Evolutionary conservation across 2,888 invertebrate genomes (phyloP).

Genomic region (Arctia plantaginis): DNA sequence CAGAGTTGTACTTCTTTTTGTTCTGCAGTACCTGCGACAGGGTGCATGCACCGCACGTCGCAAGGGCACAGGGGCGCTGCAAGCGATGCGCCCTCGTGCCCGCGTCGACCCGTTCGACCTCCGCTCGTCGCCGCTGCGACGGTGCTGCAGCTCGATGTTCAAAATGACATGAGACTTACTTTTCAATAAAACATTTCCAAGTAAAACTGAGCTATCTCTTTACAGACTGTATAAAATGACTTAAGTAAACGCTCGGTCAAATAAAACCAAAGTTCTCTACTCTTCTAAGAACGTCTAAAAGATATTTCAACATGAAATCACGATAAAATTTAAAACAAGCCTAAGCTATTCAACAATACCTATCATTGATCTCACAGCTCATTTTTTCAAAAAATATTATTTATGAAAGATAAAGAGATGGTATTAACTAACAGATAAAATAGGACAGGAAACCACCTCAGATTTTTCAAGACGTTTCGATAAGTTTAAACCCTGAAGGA

Average conservation of each 20-base stretch:
- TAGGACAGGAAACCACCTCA: not conserved
- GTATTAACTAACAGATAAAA: too few relatives aligned
- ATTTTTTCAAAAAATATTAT: too few relatives aligned
- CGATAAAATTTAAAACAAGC: not conserved
- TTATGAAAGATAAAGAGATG: too few relatives aligned
- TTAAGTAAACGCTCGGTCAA: not conserved
- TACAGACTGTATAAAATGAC: not conserved
- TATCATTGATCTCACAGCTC: too few relatives aligned
- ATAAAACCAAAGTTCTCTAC: not conserved
- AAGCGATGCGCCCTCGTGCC: slow-evolving; percentile 63
- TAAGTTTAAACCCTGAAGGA: not conserved
- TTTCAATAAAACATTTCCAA: slow-evolving; percentile 20
- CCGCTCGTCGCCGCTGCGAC: slow-evolving; percentile 65
- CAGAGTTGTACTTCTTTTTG: slow-evolving; percentile 28
- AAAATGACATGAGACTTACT: slow-evolving; percentile 22
- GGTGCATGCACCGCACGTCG: slow-evolving; percentile 76
- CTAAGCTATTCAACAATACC: not conserved
- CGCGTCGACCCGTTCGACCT: slow-evolving; percentile 47
- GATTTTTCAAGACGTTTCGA: not conserved
- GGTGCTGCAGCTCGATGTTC: slow-evolving; percentile 30
- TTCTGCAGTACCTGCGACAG: slow-evolving; percentile 47
- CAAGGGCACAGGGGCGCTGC: slow-evolving; percentile 72
- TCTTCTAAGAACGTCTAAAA: not conserved
- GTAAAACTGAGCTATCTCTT: not conserved
- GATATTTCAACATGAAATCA: not conserved